Evolutionary conservation across 2,113 vertebrate genomes (phyloP).

Genomic region (Centropristis striata): DNA sequence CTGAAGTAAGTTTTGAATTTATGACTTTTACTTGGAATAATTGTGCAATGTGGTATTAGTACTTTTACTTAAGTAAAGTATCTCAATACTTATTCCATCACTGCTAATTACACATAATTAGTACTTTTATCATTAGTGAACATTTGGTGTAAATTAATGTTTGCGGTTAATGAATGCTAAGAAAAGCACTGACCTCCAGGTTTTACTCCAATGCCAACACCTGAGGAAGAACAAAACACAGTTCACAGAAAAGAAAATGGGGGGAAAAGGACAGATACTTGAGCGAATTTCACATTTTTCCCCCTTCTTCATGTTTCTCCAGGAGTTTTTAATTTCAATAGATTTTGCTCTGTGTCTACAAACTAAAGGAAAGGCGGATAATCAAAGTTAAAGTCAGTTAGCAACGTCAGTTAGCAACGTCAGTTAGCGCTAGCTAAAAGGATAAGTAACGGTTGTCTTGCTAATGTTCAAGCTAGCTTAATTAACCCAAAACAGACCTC

Average conservation of each 20-base stretch:
- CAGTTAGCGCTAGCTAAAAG: not conserved
- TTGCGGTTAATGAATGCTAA: not conserved
- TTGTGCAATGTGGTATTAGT: too few relatives aligned
- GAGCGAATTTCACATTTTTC: not conserved
- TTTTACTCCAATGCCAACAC: slow-evolving; percentile 67
- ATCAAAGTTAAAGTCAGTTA: not conserved
- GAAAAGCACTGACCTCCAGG: slow-evolving; percentile 70
- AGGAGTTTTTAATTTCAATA: not conserved
- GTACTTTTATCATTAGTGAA: not conserved
- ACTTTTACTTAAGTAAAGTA: too few relatives aligned
- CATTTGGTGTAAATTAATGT: not conserved
- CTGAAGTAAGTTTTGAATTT: too few relatives aligned
- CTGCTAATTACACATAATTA: too few relatives aligned
- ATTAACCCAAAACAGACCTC: not conserved
- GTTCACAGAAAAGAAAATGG: not conserved
- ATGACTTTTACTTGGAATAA: too few relatives aligned
- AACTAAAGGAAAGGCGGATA: not conserved
- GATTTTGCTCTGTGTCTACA: not conserved
- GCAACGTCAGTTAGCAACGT: too few relatives aligned
- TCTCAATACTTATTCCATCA: too few relatives aligned
- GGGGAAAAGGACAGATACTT: not conserved
- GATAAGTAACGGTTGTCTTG: not conserved
- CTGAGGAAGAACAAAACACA: slow-evolving; percentile 28
- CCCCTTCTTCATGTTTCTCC: not conserved
- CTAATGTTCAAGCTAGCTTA: not conserved